A percentile compares a stretch with the other conserved stretches of the same genome.
Evolutionary conservation across 2,888 invertebrate genomes (phyloP).

Genomic region (Melieria omissa): DNA sequence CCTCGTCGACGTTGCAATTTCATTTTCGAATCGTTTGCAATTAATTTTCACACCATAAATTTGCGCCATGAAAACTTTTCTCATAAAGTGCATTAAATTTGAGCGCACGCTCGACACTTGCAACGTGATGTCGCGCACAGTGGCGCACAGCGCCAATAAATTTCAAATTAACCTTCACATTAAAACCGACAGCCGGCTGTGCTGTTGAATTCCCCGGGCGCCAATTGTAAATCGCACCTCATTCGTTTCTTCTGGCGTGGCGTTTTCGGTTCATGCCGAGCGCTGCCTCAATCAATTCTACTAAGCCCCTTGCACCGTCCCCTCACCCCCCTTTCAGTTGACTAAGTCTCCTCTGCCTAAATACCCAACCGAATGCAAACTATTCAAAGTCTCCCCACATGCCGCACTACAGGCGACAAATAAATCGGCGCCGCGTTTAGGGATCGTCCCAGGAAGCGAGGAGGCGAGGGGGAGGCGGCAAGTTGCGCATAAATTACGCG

Average conservation of each 20-base stretch:
- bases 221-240: conserved; percentile 47
- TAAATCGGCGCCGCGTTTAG: too few species aligned
- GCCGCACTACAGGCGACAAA: too few species aligned
- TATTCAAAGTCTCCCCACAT: too few species aligned
- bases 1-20: too few species aligned
- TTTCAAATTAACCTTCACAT: conserved; percentile 30
- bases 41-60: conserved; percentile 25
- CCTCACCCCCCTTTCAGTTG: not conserved
- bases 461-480: too few species aligned
- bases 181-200: not conserved
- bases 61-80: conserved; percentile 18
- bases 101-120: not conserved
- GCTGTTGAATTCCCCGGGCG: too few species aligned
- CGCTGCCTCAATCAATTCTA: conserved; percentile 15
- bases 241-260: conserved; percentile 35
- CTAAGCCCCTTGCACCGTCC: not conserved
- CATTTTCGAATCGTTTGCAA: not conserved
- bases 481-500: conserved; percentile 26
- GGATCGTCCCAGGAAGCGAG: too few species aligned
- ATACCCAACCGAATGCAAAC: too few species aligned
- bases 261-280: too few species aligned
- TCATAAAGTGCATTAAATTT: conserved; percentile 15
- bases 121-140: not conserved
- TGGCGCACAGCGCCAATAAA: conserved; percentile 16
- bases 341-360: not conserved